These are phyloP conservation scores for Natator depressus DNA, from an alignment of 2,113 vertebrate genomes.

Conservation along the genomic window DNA sequence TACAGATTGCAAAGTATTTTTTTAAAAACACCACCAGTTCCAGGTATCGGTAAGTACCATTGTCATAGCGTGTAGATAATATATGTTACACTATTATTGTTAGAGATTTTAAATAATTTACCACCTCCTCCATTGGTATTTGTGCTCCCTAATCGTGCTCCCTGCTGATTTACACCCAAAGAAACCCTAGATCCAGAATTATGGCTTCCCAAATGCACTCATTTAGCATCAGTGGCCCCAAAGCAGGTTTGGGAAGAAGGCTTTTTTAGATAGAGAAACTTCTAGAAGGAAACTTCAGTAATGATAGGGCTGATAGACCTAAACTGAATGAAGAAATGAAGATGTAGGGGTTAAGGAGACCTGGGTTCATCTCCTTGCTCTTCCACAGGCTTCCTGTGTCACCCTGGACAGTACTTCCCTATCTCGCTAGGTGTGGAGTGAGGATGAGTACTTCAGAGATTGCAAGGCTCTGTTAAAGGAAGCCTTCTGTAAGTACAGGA, in stretches of 20 bases:
- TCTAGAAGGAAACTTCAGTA: neutral
- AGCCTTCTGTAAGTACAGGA: neutral
- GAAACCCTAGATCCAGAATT: neutral
- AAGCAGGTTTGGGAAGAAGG: neutral
- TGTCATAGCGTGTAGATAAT: neutral
- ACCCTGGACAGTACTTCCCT: neutral
- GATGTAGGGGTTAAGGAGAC: neutral
- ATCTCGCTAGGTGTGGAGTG: neutral
- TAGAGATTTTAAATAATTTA: neutral
- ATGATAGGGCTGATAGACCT: neutral
- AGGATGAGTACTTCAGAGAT: neutral
- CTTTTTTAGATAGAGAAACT: neutral
- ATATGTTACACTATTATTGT: accelerated
- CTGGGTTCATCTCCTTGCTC: neutral
- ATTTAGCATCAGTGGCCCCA: neutral
- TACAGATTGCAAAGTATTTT: neutral
- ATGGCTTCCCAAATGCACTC: neutral
- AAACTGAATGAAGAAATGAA: neutral
- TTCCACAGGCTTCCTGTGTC: neutral
- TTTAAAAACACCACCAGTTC: neutral
- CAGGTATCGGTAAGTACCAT: neutral
- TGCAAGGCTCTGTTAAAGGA: neutral
- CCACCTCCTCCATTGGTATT: accelerated
- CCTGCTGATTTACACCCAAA: neutral
- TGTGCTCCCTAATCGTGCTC: neutral